Conservation (phyloP, 2,113 vertebrate genomes). For the Amia ocellicauda region DNA sequence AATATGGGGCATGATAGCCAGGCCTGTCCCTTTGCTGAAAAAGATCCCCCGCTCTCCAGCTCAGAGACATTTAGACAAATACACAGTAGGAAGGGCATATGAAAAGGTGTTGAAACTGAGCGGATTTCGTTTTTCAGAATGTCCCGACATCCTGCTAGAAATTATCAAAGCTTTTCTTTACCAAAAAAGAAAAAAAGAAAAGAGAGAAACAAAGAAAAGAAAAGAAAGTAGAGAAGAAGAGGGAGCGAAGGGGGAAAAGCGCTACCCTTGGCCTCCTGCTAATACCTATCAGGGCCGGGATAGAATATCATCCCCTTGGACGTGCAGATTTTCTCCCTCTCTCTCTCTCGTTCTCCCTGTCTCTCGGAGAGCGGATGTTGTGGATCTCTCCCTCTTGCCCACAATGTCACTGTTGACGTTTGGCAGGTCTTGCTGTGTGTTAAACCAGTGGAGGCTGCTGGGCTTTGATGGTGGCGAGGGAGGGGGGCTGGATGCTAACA, state of each 20-base stretch:
- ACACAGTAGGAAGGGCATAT: constrained; percentile 14
- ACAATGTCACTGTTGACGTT: constrained; percentile 6
- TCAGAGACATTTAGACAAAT: constrained; percentile 6
- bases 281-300: constrained; percentile 6
- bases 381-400: neutral
- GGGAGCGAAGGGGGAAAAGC: neutral
- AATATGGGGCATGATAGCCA: neutral
- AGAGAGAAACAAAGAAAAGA: too few species aligned
- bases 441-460: neutral
- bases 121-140: constrained; percentile 7
- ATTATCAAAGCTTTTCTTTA: constrained; percentile 5
- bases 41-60: constrained; percentile 17
- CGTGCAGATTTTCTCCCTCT: neutral
- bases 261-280: neutral
- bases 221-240: too few species aligned
- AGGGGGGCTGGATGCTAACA: constrained; percentile 7
- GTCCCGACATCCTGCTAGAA: constrained; percentile 8
- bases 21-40: constrained; percentile 11
- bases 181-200: neutral
- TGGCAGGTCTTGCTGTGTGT: constrained; percentile 11
- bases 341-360: neutral
- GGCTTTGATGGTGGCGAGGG: constrained; percentile 2
- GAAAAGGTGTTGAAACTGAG: constrained; percentile 21
- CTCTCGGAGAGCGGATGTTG: neutral
- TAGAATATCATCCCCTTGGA: constrained; percentile 18